Base-by-base conservation (phyloP, 2,888 invertebrate genomes). In the Macrophya annulata region DNA sequence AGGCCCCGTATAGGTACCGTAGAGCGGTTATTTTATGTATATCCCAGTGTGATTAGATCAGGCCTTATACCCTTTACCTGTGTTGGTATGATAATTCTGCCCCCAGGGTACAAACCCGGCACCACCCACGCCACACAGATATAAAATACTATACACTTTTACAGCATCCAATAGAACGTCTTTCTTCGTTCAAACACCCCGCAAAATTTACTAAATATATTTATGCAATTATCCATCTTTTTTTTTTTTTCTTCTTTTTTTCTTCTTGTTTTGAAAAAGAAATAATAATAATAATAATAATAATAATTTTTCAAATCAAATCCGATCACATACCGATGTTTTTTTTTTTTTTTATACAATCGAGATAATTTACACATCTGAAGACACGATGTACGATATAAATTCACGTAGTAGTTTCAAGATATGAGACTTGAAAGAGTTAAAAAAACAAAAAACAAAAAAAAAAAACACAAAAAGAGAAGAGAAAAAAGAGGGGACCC, bases 11-110 rank as follows among this genome's bases (percentile, higher is more conserved):
- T 68, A 68, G 68, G 31, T 37, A 62, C 62, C 62, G 62, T 83
- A 21, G 92, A 92, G 91, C 91, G 90, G 90, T 93, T 93, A 93
- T 93, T 93, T 93, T 93, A 93, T 93, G 92, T 93, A 92, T 93
- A 93, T 93, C 93, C 90, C 91, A 92, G 93, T 92, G 93, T 93
- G 93, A 93, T 93, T 93, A 93, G 93, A 93, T 92, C 92, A 91
- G 92, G 87, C 91, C 90, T 88, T 89, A 91, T 88, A 87, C 85
- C 84, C 85, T 86, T 87, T 88, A 87, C 86, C 88, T 91, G 92
- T 92, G 90, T 91, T 90, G 91, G 93, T 93, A 93, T 93, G 93
- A 93, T 93, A 93, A 93, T 93, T 93, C 93, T 92, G 92, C 93
- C 92, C 92, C 87, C 90, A 89, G 92, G 91, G 89, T 90, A 90